Base-by-base conservation (phyloP, 37 sponge, comb jelly and placozoan genomes). In the Chondrilla cf. caribensis region DNA sequence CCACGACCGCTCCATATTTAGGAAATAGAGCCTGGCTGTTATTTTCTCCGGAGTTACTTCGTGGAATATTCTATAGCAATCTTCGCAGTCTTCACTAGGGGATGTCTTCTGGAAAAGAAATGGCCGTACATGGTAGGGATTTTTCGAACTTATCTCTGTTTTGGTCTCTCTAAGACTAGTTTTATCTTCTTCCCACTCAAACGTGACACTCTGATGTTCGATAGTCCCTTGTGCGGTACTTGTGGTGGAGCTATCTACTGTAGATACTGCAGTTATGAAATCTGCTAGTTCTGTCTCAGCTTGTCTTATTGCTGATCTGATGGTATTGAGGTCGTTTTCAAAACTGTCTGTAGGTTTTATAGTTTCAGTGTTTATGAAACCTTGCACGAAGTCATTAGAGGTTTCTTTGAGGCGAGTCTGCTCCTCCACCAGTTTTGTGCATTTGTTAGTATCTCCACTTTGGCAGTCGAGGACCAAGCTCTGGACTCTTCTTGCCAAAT, bases 11-110 rank as follows among this genome's bases (percentile, higher is more conserved):
- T 73, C 44, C 44, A 73, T 73, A 8, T n/a, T 25, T 41, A 73
- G 76, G 14, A 73, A 73, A 21, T 73, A 73, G n/a, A 73, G 25
- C 44, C 43, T 73, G 31, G 76, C 76, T 40, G 76, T 43, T 2
- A 73, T 43, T 43, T 73, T 73, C 41, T 43, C 76, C 40, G 76
- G 76, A 18, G 40, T 73, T 9, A 42, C 25, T n/a, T 73, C 76
- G 2, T 73, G 76, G 22, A 39, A 73, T 24, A 24, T n/a, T 24
- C 24, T 37, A 43, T 39, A 73, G 43, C 76, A 73, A 25, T 40
- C 25, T 17, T 37, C 76, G 6, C 76, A 73, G 41, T 37, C 76
- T 14, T 73, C 76, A 62, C 22, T 43, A 25, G 76, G 44, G 2
- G 76, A 39, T 8, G 43, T 42, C 36, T 43, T 37, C 1, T 36